Base-by-base conservation (phyloP, 1,140 invertebrate species). In the Drosophila pseudoobscura region DNA sequence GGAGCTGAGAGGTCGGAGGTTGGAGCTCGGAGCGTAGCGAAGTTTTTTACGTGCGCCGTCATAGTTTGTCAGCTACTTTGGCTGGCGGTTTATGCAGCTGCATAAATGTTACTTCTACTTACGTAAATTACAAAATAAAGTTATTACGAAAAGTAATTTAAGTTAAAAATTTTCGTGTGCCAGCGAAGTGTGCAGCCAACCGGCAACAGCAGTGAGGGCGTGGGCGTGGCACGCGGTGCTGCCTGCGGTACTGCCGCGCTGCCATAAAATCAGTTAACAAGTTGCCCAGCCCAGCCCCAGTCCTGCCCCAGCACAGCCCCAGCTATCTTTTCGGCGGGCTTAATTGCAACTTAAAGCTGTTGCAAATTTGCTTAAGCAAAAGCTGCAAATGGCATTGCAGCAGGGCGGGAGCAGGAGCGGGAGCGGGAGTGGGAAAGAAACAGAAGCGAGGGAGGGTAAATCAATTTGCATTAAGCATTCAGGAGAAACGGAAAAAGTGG, bases 91-190 rank as follows among this genome's bases (percentile, higher is more conserved):
- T 73, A 76, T 88, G 83, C 83, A 83, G 78, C 83, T 88, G 83
- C 83, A 87, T 88, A 87, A 87, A 87, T 87, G 83, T 87, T 87
- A 87, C 83, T 87, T 87, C 84, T 87, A 87, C 84, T 87, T 87
- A 87, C 83, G 84, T 87, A 87, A 87, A 87, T 87, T 87, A 87
- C 84, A 88, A 87, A 87, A 87, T 88, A 89, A 87, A 87, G 83
- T 87, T 87, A 87, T 87, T 87, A 87, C 72, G 79, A 87, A 87
- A 87, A 88, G 83, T 88, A 87, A 87, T 87, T 87, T 87, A 87
- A 87, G 83, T 87, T 87, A 88, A 88, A 88, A 88, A 88, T 78
- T 85, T 78, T 83, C 75, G 82, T 85, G 70, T 72, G 74, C 82
- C 82, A 52, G 76, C 61, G 75, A 83, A 87, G 78, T 78, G 82